These are phyloP conservation scores for Centropus bengalensis DNA, from an alignment of 2,113 vertebrate genomes.

Conservation along the genomic window DNA sequence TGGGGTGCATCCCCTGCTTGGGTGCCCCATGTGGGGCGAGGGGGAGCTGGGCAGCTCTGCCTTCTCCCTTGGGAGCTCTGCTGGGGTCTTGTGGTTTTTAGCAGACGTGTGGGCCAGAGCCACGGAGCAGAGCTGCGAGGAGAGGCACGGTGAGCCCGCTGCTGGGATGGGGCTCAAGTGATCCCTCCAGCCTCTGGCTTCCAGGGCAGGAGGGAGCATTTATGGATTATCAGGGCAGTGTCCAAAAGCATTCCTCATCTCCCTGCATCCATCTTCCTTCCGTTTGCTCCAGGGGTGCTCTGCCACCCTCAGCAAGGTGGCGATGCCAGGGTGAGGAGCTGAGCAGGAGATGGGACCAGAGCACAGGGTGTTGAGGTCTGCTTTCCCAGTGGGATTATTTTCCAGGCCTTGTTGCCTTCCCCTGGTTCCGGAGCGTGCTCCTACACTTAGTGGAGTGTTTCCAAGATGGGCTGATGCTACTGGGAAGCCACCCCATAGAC, in stretches of 20 bases:
- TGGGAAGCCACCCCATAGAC: not conserved
- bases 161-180: not conserved
- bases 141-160: not conserved
- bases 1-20: not conserved
- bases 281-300: rapidly evolving
- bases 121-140: not conserved
- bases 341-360: not conserved
- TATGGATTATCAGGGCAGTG: not conserved
- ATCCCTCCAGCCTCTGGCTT: not conserved
- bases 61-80: not conserved
- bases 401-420: not conserved
- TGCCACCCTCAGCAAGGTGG: not conserved
- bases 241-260: rapidly evolving
- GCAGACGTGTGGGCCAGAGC: not conserved
- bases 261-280: not conserved
- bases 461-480: rapidly evolving
- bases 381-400: not conserved
- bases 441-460: rapidly evolving
- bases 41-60: not conserved
- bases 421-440: not conserved
- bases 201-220: not conserved
- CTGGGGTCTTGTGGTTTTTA: not conserved
- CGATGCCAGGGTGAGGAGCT: not conserved
- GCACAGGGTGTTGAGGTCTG: not conserved
- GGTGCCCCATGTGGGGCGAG: not conserved